Conservation (phyloP, 2,888 invertebrate genomes). For the Netelia melanura region DNA sequence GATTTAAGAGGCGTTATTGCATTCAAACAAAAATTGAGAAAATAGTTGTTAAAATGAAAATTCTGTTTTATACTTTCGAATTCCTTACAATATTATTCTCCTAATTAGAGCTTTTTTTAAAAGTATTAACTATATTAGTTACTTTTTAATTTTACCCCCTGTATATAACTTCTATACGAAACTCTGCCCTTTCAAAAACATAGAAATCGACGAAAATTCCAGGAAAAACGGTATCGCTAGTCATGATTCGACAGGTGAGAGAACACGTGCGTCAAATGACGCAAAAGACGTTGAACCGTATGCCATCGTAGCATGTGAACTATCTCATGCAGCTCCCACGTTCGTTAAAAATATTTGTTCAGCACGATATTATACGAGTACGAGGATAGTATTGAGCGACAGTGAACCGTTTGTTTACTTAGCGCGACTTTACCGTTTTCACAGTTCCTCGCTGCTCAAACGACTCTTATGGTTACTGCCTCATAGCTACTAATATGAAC, state of each 20-base stretch:
- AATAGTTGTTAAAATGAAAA: too few relatives aligned
- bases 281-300: background rate
- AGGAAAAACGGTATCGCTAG: background rate
- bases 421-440: constrained; percentile 76
- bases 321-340: background rate
- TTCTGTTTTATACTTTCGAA: too few relatives aligned
- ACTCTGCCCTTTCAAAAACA: background rate
- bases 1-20: background rate
- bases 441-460: constrained; percentile 67
- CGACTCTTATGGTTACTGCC: constrained; percentile 31
- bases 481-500: constrained; percentile 63
- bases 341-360: constrained; percentile 34
- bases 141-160: too few relatives aligned
- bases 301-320: background rate
- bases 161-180: background rate
- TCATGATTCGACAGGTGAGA: background rate
- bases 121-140: too few relatives aligned
- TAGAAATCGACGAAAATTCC: background rate
- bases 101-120: too few relatives aligned
- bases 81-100: too few relatives aligned
- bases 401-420: constrained; percentile 78
- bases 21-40: too few relatives aligned
- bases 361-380: constrained; percentile 39
- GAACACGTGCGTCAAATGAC: background rate
- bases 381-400: constrained; percentile 66